These are phyloP conservation scores for Harmothoe impar DNA, from an alignment of 2,888 invertebrate genomes.

Conservation along the genomic window DNA sequence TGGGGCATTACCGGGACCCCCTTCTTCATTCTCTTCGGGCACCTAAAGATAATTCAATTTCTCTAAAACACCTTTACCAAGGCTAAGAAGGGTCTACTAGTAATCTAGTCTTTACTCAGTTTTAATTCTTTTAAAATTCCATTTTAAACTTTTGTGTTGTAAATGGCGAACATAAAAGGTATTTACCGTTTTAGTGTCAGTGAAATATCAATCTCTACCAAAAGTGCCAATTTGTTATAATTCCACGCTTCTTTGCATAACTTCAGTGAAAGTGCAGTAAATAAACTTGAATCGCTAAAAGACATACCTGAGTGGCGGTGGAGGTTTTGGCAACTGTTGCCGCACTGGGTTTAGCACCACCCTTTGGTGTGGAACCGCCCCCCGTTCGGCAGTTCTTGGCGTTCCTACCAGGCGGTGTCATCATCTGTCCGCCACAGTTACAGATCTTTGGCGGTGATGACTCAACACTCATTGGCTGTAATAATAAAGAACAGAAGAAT, in stretches of 20 bases:
- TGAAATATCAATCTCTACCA: too few relatives aligned
- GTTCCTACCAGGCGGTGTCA: not conserved
- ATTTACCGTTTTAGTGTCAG: too few relatives aligned
- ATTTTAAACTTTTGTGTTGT: too few relatives aligned
- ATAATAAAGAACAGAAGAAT: not conserved
- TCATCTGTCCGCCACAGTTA: constrained; percentile 42
- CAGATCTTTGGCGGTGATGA: constrained; percentile 54
- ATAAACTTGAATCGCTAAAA: too few relatives aligned
- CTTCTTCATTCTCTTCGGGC: constrained; percentile 14
- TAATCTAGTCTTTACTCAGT: too few relatives aligned
- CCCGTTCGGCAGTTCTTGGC: constrained; percentile 21
- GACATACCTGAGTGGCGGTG: constrained; percentile 22
- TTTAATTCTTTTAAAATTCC: too few relatives aligned
- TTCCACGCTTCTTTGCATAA: too few relatives aligned
- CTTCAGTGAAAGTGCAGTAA: too few relatives aligned
- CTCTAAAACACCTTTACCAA: not conserved
- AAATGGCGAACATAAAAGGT: too few relatives aligned
- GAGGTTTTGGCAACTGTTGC: not conserved
- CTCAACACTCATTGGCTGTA: constrained; percentile 35
- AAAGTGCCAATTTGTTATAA: too few relatives aligned
- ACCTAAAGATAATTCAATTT: not conserved
- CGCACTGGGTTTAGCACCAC: not conserved
- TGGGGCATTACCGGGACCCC: not conserved
- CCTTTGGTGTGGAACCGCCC: constrained; percentile 49
- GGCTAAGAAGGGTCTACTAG: too few relatives aligned